Conservation (phyloP, 2,888 invertebrate species). For the Drosophila barbarae region DNA sequence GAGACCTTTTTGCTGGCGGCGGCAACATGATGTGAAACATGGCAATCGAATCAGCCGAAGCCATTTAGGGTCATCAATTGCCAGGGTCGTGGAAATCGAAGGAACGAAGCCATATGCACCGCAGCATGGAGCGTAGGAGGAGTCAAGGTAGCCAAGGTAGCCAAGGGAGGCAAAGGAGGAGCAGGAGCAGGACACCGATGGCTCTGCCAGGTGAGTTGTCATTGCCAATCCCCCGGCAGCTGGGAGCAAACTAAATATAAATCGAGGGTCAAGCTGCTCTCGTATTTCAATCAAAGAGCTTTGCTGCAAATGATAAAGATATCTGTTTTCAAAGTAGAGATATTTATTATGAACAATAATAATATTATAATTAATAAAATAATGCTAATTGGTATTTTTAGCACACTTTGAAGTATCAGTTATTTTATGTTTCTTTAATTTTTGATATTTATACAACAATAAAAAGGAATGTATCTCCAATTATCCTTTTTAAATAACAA, state of each 20-base stretch:
- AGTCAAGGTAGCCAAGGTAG: neutral
- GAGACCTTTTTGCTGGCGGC: constrained; percentile 66
- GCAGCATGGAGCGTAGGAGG: constrained; percentile 48
- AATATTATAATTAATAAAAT: too few relatives aligned
- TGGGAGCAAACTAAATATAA: constrained; percentile 8
- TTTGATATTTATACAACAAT: too few relatives aligned
- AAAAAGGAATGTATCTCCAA: neutral
- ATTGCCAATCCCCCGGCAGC: constrained; percentile 30
- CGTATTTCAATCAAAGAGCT: neutral
- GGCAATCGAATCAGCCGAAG: constrained; percentile 72
- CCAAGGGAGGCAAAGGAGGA: neutral
- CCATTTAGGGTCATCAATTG: constrained; percentile 73
- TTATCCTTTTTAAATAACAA: neutral
- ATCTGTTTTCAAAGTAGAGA: neutral
- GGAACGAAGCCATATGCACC: constrained; percentile 43
- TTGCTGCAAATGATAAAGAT: neutral
- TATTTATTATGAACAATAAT: too few relatives aligned
- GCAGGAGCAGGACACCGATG: constrained; percentile 22
- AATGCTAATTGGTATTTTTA: too few relatives aligned
- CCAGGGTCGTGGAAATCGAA: constrained; percentile 47
- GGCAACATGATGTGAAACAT: constrained; percentile 72
- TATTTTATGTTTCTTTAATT: too few relatives aligned
- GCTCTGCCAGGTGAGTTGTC: constrained; percentile 55
- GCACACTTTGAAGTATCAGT: too few relatives aligned
- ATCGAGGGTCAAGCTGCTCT: constrained; percentile 3